Evolutionary conservation across 2,113 vertebrate species (phyloP), one percentile per base, ranked within the genome.

Genomic region (Microcebus tavaratra): DNA sequence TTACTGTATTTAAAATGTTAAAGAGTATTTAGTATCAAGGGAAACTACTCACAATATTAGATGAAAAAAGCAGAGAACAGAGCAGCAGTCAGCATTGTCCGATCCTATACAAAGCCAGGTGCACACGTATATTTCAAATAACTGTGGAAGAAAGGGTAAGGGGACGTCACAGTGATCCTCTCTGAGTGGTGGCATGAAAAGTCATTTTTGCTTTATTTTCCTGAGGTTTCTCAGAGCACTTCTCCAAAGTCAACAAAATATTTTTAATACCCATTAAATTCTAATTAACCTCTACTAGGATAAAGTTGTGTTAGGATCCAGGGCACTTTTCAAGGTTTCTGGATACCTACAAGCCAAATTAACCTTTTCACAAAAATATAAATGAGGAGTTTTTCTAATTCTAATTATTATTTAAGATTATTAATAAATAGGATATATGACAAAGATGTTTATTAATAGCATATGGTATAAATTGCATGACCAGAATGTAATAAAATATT

Each of bases 331-430:
- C 39, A 61, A 88, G 59, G 25, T 55, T 67, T 65, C 21, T n/a
- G 13, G 63, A 25, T 48, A 72, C 45, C 63, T 68, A 45, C 79
- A 96, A 90, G 29, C 42, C 59, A 97, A 78, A 97, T 92, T 92
- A 92, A 34, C 67, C 94, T 81, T 84, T 73, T 31, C 50, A 25
- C 7, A 57, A 67, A 97, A 93, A 73, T 90, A 91, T 82, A 95
- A 91, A 73, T 8, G 6, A 91, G n/a, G n/a, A n/a, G 6, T 93
- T 89, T 96, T 95, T 86, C 34, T 72, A 42, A 48, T 48, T 48
- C 10, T 48, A 48, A 48, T 48, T 48, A 48, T 48, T 48, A 48
- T 48, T 48, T 79, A 63, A 76, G 11, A 85, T 96, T 78, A 59
- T 91, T 88, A 92, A 90, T 79, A 78, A 80, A 5, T 72, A 83